Conservation (phyloP, 2,113 vertebrate genomes). For the Noctilio leporinus region DNA sequence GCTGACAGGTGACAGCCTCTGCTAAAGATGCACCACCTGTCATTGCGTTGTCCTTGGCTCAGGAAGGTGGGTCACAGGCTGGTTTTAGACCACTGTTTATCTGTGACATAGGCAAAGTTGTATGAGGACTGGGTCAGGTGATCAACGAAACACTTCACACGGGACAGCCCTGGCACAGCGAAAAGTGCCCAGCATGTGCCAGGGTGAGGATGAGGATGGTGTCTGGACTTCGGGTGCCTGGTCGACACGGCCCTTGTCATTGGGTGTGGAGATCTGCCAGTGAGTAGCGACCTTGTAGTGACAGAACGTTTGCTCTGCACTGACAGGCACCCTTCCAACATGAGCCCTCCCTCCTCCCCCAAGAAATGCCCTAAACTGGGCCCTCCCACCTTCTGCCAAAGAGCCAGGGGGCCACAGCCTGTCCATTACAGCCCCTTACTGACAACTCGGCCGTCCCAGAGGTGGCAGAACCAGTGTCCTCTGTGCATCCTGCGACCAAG, state of each 20-base stretch:
- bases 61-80: not conserved
- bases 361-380: not conserved
- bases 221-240: not conserved
- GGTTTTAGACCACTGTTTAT: not conserved
- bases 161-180: accelerated
- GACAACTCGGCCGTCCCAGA: conserved; percentile 10
- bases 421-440: conserved; percentile 35
- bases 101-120: not conserved
- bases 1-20: not conserved
- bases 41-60: not conserved
- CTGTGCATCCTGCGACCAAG: not conserved
- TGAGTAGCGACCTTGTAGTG: not conserved
- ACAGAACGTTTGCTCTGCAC: too few relatives aligned
- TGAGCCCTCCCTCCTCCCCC: not conserved
- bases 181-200: not conserved
- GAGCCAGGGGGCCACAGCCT: not conserved
- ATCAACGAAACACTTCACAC: not conserved
- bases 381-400: not conserved
- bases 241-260: not conserved
- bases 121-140: not conserved
- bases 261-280: not conserved
- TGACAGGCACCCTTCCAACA: not conserved
- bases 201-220: too few relatives aligned
- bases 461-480: not conserved
- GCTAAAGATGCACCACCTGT: not conserved